Base-by-base conservation (phyloP, 1,140 invertebrate genomes). In the Drosophila sechellia region DNA sequence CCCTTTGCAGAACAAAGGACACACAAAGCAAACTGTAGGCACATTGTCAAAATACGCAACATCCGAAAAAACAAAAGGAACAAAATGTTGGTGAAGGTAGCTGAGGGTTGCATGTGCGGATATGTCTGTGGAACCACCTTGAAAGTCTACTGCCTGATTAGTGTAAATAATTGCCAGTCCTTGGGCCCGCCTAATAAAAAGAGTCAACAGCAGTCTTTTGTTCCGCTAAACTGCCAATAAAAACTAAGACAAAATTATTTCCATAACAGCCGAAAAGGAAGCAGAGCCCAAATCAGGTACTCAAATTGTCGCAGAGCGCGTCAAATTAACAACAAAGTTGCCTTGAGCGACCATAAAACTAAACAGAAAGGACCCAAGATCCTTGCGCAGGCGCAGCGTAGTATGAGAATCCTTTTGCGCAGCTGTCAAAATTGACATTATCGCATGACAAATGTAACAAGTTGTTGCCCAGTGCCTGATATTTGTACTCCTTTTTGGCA, bases 361-460 rank as follows among this genome's bases (percentile, higher is more conserved):
- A 40, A 65, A 50, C 57, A 39, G 56, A 50, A 40, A 76, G 15
- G 15, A 15, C 5, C 2, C 2, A 10, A 68, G 42, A 61, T 64
- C 60, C 60, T 57, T 57, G 45, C 34, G 61, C 72, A 56, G 52
- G 60, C 63, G 70, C 79, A 59, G 40, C 60, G 12, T 0, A 31
- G 42, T 53, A 60, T 35, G 45, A 39, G 46, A 69, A 74, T 68
- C 79, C 86, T 75, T 75, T 75, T 90, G 81, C 87, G 81, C 81
- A 87, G 84, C 84, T 90, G 87, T 90, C 87, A 87, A 84, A 81
- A 72, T 76, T 81, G 86, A 90, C 87, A 90, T 90, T 90, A 90
- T 75, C 87, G 77, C 83, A 90, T 90, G 87, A 90, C 72, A 90
- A 90, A 90, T 90, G 87, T 90, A 90, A 90, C 87, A 90, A 90